Conservation (phyloP, 2,888 invertebrate genomes). For the Lamellibrachia columna region DNA sequence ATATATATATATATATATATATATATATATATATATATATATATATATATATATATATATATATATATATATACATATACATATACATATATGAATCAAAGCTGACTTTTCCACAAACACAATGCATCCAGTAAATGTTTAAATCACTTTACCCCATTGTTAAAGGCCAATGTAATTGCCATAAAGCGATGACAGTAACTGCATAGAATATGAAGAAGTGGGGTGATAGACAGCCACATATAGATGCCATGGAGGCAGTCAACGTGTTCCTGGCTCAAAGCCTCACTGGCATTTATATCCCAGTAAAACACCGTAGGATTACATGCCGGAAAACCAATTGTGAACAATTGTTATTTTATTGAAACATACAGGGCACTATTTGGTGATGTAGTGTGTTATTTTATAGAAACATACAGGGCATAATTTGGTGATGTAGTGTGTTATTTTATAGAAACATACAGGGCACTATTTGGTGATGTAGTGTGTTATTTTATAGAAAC, state of each 20-base stretch:
- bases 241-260: not conserved
- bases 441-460: not conserved
- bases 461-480: conserved; percentile 16
- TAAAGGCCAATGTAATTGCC: not conserved
- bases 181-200: not conserved
- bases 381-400: conserved; percentile 6
- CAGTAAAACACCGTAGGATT: not conserved
- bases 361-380: conserved; percentile 16
- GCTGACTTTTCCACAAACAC: not conserved
- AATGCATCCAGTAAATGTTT: not conserved
- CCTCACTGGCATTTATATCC: not conserved
- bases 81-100: too few species aligned
- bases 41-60: too few species aligned
- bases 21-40: too few species aligned
- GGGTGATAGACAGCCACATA: not conserved
- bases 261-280: not conserved
- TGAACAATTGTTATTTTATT: not conserved
- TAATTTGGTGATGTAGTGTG: conserved; percentile 9
- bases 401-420: not conserved
- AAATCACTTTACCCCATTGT: not conserved
- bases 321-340: not conserved
- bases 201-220: not conserved
- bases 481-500: not conserved
- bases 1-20: too few species aligned
- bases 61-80: too few species aligned